phyloP scores from a whole-genome alignment of 2,113 vertebrate species.

The Notarius quadriscutis region DNA sequence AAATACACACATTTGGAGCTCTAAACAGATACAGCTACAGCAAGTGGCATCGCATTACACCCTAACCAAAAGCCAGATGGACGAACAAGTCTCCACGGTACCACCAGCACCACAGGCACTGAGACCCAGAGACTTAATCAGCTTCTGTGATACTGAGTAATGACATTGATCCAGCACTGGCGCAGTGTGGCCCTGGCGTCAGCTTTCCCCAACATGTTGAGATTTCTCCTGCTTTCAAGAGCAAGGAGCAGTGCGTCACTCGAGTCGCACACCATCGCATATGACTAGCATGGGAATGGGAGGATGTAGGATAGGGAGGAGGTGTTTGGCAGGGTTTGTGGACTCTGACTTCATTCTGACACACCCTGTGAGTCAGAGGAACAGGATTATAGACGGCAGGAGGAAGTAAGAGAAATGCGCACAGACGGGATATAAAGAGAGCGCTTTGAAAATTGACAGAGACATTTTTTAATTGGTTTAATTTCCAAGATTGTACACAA shows the following conservation, averaged over 20 bases:
- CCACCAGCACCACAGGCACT: not conserved
- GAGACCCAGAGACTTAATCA: constrained; percentile 42
- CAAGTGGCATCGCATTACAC: not conserved
- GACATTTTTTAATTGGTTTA: not conserved
- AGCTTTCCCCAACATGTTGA: constrained; percentile 61
- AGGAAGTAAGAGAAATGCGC: not conserved
- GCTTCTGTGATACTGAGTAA: constrained; percentile 51
- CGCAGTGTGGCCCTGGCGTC: constrained; percentile 43
- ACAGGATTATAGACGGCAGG: not conserved
- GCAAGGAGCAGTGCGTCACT: constrained; percentile 44
- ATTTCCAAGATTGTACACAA: not conserved
- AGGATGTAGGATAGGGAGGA: constrained; percentile 26
- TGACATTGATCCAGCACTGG: constrained; percentile 53
- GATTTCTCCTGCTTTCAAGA: constrained; percentile 55
- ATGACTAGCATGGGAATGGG: constrained; percentile 25
- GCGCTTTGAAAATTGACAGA: not conserved
- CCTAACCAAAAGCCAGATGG: constrained; percentile 14
- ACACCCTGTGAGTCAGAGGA: constrained; percentile 38
- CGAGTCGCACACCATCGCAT: not conserved
- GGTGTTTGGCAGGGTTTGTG: constrained; percentile 27
- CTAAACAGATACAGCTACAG: not conserved
- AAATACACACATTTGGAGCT: not conserved
- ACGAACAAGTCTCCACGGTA: constrained; percentile 14
- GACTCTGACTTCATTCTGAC: constrained; percentile 3
- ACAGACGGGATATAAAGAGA: not conserved